phyloP scores from a whole-genome alignment of 92 coral and sea anemone genomes.

The Palythoa grandiflora region DNA sequence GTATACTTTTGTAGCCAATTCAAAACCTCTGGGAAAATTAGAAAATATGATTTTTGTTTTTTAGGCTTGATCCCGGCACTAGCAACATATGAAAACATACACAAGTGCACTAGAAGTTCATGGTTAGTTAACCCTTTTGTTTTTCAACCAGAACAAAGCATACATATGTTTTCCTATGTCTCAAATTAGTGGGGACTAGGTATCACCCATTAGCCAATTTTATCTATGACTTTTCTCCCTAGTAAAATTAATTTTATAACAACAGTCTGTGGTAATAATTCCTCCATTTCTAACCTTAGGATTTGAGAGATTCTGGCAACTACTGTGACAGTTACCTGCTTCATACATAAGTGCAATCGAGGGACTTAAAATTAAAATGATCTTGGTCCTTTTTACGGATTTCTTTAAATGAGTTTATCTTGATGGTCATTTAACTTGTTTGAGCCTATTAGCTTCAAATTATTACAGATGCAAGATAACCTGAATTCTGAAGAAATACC shows the following conservation, averaged over 20 bases:
- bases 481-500: not conserved
- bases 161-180: conserved; percentile 7
- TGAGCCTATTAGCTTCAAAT: not conserved
- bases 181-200: not conserved
- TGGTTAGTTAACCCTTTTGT: conserved; percentile 9
- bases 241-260: not conserved
- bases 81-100: not conserved
- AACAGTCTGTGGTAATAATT: not conserved
- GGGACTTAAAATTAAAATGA: not conserved
- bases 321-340: conserved; percentile 48
- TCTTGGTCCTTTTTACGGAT: not conserved
- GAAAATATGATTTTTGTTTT: not conserved
- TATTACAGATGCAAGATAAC: not conserved
- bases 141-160: conserved; percentile 19
- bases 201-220: conserved; percentile 6
- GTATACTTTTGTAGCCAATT: not conserved
- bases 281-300: conserved; percentile 25
- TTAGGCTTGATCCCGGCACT: conserved; percentile 12
- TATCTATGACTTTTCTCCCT: not conserved
- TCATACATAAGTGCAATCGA: conserved; percentile 36
- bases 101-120: not conserved
- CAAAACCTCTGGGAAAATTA: conserved; percentile 7
- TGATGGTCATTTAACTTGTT: not conserved
- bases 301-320: conserved; percentile 53
- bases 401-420: not conserved